Conservation (phyloP, 1,140 invertebrate genomes). For the Drosophila biarmipes region DNA sequence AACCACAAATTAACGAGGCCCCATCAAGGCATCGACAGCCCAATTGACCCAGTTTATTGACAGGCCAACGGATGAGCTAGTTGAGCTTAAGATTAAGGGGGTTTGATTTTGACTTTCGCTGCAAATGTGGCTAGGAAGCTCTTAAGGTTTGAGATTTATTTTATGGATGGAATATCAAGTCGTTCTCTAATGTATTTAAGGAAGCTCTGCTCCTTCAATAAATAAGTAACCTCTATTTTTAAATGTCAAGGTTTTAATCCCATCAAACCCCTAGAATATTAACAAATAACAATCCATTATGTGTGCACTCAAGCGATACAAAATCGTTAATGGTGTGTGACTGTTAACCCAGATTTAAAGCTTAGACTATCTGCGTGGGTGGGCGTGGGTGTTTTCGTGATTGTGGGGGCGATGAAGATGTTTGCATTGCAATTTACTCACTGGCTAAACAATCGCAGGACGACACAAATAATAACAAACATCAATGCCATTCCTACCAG, state of each 20-base stretch:
- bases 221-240: no score
- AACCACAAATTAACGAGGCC: slow-evolving; percentile 32
- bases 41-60: slow-evolving; percentile 41
- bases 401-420: slow-evolving; percentile 43
- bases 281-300: not conserved
- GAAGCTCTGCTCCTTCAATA: no score
- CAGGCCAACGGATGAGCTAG: slow-evolving; percentile 5
- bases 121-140: not conserved
- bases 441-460: slow-evolving; percentile 96
- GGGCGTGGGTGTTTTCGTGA: not conserved
- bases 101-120: not conserved
- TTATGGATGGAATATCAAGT: no score
- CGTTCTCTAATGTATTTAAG: no score
- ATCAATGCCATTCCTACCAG: slow-evolving; percentile 95
- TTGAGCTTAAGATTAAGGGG: not conserved
- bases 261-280: not conserved
- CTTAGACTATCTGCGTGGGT: slow-evolving; percentile 22
- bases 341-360: slow-evolving; percentile 25
- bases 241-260: no score
- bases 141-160: not conserved
- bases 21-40: slow-evolving; percentile 27
- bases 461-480: slow-evolving; percentile 97
- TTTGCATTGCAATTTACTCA: slow-evolving; percentile 86
- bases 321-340: slow-evolving; percentile 1
- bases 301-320: slow-evolving; percentile 1